Evolutionary conservation across 2,113 vertebrate genomes (phyloP), one percentile per base, ranked within the genome.

Genomic region (Lagopus leucura): DNA sequence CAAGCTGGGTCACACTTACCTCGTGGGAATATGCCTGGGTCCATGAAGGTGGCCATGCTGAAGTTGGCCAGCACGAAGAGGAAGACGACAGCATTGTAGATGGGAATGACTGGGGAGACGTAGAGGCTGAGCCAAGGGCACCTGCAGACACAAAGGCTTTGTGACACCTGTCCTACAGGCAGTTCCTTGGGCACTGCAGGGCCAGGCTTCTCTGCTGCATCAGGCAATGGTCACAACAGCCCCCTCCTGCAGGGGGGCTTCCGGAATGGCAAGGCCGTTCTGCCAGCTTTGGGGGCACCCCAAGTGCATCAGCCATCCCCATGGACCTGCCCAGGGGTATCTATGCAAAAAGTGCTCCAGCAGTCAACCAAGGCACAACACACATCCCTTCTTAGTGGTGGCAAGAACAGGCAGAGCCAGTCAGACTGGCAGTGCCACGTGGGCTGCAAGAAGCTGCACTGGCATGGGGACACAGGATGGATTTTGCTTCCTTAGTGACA

Each of bases 31-130:
- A 99, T 98, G 86, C 99, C 99, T 1, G 99, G 99, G 97, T 99
- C 99, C 99, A 99, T 99, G 97, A 99, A 99, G 42, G 99, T 99
- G 94, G 99, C 99, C 99, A 99, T 99, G 94, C 98, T 99, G 98
- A 99, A 99, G 98, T 99, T 99, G 97, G 99, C 98, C 95, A 99
- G 97, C 66, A 99, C 99, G 58, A 99, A 99, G 93, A 99, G 98
- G 97, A 99, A 99, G 96, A 99, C 98, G 58, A 99, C 93, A 0
- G 97, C 98, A 97, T 98, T 98, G 98, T 99, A 99, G 95, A 98
- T 92, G 5, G 98, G 99, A 96, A 99, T 98, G 94, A 97, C 81
- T 9, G 98, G 97, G 84, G 99, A 99, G 70, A 99, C 90, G 78
- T 96, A 93, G 73, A 99, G 98, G 71, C 98, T 98, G 86, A 99